phyloP scores from a whole-genome alignment of 2,888 invertebrate genomes.

The Acanthosepion pharaonis region DNA sequence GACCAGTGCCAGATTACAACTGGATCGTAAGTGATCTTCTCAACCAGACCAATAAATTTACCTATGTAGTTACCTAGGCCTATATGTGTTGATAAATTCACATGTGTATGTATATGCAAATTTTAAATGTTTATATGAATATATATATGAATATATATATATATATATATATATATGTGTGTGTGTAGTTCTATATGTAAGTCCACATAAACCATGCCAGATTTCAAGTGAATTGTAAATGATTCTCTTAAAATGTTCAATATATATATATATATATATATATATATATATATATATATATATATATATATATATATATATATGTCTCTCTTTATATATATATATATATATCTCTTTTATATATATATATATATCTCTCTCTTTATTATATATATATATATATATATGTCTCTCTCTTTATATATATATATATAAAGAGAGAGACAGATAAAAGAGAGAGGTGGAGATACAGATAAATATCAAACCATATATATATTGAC shows the following conservation, averaged over 20 bases:
- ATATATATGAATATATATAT: not conserved
- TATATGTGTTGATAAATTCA: not conserved
- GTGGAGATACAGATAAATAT: too few relatives aligned
- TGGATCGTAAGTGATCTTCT: slow-evolving; percentile 8
- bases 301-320: too few relatives aligned
- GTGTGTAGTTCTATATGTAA: not conserved
- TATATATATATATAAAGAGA: not conserved
- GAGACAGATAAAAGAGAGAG: too few relatives aligned
- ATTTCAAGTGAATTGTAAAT: not conserved
- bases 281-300: too few relatives aligned
- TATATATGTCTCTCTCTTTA: too few relatives aligned
- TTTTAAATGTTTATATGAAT: not conserved
- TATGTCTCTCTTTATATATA: too few relatives aligned
- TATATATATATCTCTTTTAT: too few relatives aligned
- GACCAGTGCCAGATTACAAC: slow-evolving; percentile 21
- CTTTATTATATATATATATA: too few relatives aligned
- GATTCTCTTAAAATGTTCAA: not conserved
- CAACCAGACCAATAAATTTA: slow-evolving; percentile 33
- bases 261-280: not conserved
- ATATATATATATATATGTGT: not conserved
- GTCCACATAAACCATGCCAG: not conserved
- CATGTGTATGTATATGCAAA: not conserved
- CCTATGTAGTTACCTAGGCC: not conserved
- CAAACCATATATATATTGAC: too few relatives aligned
- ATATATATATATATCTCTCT: too few relatives aligned